Base-by-base conservation (phyloP, 2,888 invertebrate species). In the Trissoscelio sp. region DNA sequence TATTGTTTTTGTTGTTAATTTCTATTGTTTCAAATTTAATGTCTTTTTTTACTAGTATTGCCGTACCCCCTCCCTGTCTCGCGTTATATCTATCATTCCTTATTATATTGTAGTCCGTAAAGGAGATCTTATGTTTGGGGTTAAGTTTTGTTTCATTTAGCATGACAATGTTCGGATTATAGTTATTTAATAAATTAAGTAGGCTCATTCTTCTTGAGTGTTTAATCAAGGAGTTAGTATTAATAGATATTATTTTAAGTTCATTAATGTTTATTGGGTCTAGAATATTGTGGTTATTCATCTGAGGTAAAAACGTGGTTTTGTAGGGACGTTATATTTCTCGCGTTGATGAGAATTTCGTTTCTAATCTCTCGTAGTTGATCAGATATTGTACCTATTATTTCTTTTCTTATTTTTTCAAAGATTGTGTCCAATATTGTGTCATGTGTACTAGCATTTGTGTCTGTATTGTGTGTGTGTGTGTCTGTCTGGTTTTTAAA, bases 31-130 rank as follows among this genome's bases (percentile, higher is more conserved):
- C 16, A 44, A 16, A 44, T 44, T 44, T 44, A n/a, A 44, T 9
- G 5, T 18, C 9, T 53, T 53, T 53, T 12, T 31, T 53, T 6
- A 53, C 22, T 53, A 53, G 14, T 6, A 53, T 53, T 53, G 53
- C 53, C 1, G 53, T 53, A 0, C 53, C 53, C 2, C 53, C 53
- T 7, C 53, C 53, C 7, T 16, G n/a, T 12, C 14, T 6, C 2
- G 28, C 0, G 3, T 22, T 9, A 2, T 14, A 16, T 14, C 31
- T 53, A 14, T 53, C 53, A 14, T 28, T 31, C 11, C 53, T 11
- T 1, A 53, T 24, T n/a, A 53, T 14, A 12, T 44, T 6, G n/a
- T 53, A 53, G 4, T 53, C 28, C 4, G 20, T 14, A 16, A 31
- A 53, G 0, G 53, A 12, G 5, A 28, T 5, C 14, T 53, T 53